Evolutionary conservation across 2,888 invertebrate species (phyloP), one percentile per base, ranked within the genome.

Genomic region (Dryomyza anilis): DNA sequence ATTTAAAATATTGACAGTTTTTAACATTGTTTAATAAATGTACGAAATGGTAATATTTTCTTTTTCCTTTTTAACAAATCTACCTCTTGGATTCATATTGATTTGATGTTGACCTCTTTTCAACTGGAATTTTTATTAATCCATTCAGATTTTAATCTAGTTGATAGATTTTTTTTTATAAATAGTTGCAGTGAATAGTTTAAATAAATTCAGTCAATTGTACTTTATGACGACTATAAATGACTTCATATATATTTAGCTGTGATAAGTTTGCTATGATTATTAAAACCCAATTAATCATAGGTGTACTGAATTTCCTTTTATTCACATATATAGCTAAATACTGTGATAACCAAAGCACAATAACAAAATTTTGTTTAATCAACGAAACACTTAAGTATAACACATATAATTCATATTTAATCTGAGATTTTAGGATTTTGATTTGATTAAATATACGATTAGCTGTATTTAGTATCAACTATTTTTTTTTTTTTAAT

Each of bases 361-460:
- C 14, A 21, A 14, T 23, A 48, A 21, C 48, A 10, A 23, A 21
- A 48, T 23, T 48, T 21, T 10, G 23, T 39, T 55, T 55, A 55
- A 55, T 55, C 55, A 21, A 36, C 14, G 21, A 55, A 21, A 55
- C 55, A 55, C 55, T 55, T 23, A 21, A 55, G 33, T 19, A 36
- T 36, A 23, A 55, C 55, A 55, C 55, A 2, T 7, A 55, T 55
- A 55, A 55, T 55, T 55, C 55, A 33, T 36, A 29, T 55, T 36
- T 55, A 55, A 55, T 55, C 55, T 33, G 36, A 55, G 55, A 36
- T 55, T 55, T 33, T 14, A 21, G 36, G 23, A 55, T 33, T 55
- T 23, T 36, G 55, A 36, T 55, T 55, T 33, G 55, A 55, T 55
- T 55, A 55, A 55, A 21, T 55, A 55, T 19, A 19, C 36, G 55